Conservation (phyloP, 2,888 invertebrate genomes). For the Dryocosmus kuriphilus region DNA sequence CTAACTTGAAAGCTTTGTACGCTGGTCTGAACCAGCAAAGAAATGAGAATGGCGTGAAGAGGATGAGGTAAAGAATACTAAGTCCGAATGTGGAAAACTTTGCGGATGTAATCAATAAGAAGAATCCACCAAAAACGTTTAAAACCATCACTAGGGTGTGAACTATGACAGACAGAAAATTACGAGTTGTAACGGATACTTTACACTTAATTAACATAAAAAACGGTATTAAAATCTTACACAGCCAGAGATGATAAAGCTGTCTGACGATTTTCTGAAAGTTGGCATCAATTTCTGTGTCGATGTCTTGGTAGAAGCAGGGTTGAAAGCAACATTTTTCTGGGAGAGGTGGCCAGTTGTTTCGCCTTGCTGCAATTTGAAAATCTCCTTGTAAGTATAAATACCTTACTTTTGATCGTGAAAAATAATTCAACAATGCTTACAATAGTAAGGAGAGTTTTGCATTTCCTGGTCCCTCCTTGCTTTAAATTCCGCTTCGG, state of each 20-base stretch:
- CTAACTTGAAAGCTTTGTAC: slow-evolving; percentile 96
- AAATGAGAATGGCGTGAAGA: slow-evolving; percentile 98
- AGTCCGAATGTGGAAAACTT: slow-evolving; percentile 89
- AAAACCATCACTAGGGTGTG: slow-evolving; percentile 91
- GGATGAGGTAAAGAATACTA: slow-evolving; percentile 90
- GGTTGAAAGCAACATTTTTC: slow-evolving; percentile 95
- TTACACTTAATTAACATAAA: background rate
- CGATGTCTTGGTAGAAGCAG: slow-evolving; percentile 99
- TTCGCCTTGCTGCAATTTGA: slow-evolving; percentile 82
- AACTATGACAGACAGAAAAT: slow-evolving; percentile 82
- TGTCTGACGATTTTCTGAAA: slow-evolving; percentile 97
- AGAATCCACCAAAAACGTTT: slow-evolving; percentile 92
- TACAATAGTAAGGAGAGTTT: slow-evolving; percentile 79
- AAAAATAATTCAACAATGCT: slow-evolving; percentile 46
- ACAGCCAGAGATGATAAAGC: slow-evolving; percentile 97
- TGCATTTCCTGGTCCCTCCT: slow-evolving; percentile 73
- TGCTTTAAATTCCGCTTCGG: slow-evolving; percentile 95
- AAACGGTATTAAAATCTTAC: slow-evolving; percentile 82
- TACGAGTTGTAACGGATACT: background rate
- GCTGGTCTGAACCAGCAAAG: slow-evolving; percentile 99
- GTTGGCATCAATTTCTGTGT: slow-evolving; percentile 98
- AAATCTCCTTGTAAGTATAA: background rate
- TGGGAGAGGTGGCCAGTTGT: slow-evolving; percentile 99
- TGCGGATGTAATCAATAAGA: slow-evolving; percentile 83
- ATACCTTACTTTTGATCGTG: background rate